Percentiles rank a stretch among this genome's conserved stretches.
These are phyloP conservation scores for Selene dorsalis DNA, from an alignment of 2,797 vertebrate genomes.

Conservation along the genomic window DNA sequence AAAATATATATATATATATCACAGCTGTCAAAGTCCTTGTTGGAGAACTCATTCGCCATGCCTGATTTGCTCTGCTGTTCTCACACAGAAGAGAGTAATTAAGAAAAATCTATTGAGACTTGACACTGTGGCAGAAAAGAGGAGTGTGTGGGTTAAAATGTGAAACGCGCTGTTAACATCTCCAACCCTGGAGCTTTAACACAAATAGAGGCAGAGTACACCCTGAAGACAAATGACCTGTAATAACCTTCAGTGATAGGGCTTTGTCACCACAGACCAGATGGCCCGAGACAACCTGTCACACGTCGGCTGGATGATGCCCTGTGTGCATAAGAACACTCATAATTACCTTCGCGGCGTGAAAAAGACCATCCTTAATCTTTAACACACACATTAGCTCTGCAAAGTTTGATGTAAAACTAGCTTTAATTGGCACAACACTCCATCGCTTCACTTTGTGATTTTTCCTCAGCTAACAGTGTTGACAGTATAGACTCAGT, in stretches of 20 bases:
- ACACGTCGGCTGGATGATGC: conserved; percentile 27
- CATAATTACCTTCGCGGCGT: conserved; percentile 32
- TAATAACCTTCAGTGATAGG: conserved; percentile 24
- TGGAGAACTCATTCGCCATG: conserved; percentile 36
- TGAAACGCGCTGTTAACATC: conserved; percentile 4
- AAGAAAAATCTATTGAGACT: conserved; percentile 37
- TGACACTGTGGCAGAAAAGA: conserved; percentile 1
- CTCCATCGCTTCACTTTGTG: conserved; percentile 22
- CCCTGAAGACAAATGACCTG: conserved; percentile 4
- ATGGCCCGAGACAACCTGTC: conserved; percentile 22
- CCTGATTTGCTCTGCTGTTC: conserved; percentile 42
- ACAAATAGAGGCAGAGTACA: neutral
- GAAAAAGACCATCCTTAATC: conserved; percentile 3
- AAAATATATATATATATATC: too few species aligned
- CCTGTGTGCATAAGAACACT: conserved; percentile 11
- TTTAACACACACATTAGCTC: conserved; percentile 32
- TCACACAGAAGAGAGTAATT: conserved; percentile 34
- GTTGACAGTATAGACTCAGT: conserved; percentile 33
- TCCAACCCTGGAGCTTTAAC: conserved; percentile 11
- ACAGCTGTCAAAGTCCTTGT: conserved; percentile 33
- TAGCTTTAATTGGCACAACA: conserved; percentile 37
- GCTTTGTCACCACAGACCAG: conserved; percentile 14
- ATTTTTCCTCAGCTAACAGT: conserved; percentile 28
- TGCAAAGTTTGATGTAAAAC: conserved; percentile 29
- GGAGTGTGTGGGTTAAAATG: conserved; percentile 26